Evolutionary conservation across 2,888 invertebrate genomes (phyloP).

Genomic region (Catocala nupta): DNA sequence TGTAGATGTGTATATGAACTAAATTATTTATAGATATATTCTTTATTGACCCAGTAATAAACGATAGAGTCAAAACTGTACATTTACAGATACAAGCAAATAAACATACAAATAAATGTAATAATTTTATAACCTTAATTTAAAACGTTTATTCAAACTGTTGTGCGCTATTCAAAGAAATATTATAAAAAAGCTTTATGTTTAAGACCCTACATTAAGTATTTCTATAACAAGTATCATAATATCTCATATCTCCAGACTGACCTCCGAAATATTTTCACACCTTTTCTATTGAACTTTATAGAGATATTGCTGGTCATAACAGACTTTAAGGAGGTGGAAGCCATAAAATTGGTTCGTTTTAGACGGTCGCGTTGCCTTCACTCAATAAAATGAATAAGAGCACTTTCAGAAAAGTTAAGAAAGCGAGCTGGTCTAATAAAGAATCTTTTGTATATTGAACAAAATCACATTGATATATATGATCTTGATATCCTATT

Average conservation of each 20-base stretch:
- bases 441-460: constrained; percentile 13
- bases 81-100: too few relatives aligned
- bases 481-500: too few relatives aligned
- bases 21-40: too few relatives aligned
- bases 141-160: too few relatives aligned
- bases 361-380: constrained; percentile 11
- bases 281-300: constrained; percentile 14
- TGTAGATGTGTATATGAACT: too few relatives aligned
- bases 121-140: too few relatives aligned
- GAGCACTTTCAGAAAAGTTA: constrained; percentile 20
- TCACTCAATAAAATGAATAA: constrained; percentile 35
- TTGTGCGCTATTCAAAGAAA: not conserved
- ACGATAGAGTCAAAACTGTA: too few relatives aligned
- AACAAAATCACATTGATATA: constrained; percentile 8
- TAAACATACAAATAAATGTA: too few relatives aligned
- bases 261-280: constrained; percentile 1
- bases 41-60: too few relatives aligned
- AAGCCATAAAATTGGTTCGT: constrained; percentile 29
- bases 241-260: not conserved
- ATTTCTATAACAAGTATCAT: not conserved
- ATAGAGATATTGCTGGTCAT: constrained; percentile 19
- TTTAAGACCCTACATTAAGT: too few relatives aligned
- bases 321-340: constrained; percentile 21
- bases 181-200: too few relatives aligned
- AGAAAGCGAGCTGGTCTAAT: constrained; percentile 7